These are phyloP conservation scores for Bufotes viridis DNA, from an alignment of 2,797 vertebrate species.

Conservation along the genomic window DNA sequence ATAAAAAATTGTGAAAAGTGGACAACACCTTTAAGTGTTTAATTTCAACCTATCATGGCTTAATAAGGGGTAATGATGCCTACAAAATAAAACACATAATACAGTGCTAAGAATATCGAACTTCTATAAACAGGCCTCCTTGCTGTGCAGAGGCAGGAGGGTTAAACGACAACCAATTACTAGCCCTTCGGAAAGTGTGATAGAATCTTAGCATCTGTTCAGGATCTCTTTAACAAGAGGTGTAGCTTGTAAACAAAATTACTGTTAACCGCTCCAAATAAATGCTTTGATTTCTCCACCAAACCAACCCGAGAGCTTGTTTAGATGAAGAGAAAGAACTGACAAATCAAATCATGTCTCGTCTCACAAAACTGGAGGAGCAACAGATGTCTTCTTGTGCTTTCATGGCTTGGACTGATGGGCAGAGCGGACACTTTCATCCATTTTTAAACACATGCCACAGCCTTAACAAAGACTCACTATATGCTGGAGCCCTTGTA, in stretches of 20 bases:
- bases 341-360: constrained; percentile 80
- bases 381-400: constrained; percentile 77
- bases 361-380: constrained; percentile 72
- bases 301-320: constrained; percentile 73
- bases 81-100: not conserved
- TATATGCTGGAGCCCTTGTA: constrained; percentile 69
- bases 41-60: not conserved
- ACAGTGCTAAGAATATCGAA: not conserved
- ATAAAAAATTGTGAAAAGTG: not conserved
- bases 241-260: constrained; percentile 71
- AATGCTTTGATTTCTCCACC: constrained; percentile 72
- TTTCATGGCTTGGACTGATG: constrained; percentile 73
- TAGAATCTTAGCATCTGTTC: constrained; percentile 67
- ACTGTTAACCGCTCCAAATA: constrained; percentile 68
- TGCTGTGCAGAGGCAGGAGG: not conserved
- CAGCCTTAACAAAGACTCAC: constrained; percentile 75
- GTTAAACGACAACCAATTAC: constrained; percentile 13
- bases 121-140: not conserved
- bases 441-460: constrained; percentile 76
- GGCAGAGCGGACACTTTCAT: constrained; percentile 75
- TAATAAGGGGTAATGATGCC: not conserved
- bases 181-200: constrained; percentile 38
- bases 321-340: constrained; percentile 68
- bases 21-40: not conserved
- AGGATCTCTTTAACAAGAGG: constrained; percentile 71